Evolutionary conservation across 2,797 vertebrate species (phyloP).

Genomic region (Tapera naevia): DNA sequence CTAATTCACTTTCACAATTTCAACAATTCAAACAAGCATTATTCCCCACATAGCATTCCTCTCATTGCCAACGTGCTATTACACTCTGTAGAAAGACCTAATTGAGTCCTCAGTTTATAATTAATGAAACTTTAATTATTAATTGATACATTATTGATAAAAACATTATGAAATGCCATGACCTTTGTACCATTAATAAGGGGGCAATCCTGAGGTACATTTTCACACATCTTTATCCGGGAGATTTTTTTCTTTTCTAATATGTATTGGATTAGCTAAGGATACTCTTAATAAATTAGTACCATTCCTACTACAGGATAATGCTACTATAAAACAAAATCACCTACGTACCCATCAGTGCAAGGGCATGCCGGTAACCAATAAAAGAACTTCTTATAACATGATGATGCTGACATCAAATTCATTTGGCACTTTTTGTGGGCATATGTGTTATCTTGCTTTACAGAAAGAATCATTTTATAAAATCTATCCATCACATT

Average conservation of each 20-base stretch:
- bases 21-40: background rate
- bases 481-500: background rate
- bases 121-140: background rate
- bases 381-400: background rate
- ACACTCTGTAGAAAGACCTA: background rate
- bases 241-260: background rate
- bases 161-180: background rate
- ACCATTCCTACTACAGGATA: background rate
- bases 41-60: background rate
- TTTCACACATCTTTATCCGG: background rate
- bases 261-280: background rate
- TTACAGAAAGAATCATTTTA: background rate
- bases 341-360: accelerated
- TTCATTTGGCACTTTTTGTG: background rate
- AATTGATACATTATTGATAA: constrained; percentile 13
- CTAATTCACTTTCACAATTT: background rate
- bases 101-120: background rate
- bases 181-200: background rate
- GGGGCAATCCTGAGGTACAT: background rate
- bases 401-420: background rate
- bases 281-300: background rate
- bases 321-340: background rate
- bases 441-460: background rate
- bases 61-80: background rate
- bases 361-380: background rate